Evolutionary conservation across 2,113 vertebrate species (phyloP).

Genomic region (Balaenoptera acutorostrata): DNA sequence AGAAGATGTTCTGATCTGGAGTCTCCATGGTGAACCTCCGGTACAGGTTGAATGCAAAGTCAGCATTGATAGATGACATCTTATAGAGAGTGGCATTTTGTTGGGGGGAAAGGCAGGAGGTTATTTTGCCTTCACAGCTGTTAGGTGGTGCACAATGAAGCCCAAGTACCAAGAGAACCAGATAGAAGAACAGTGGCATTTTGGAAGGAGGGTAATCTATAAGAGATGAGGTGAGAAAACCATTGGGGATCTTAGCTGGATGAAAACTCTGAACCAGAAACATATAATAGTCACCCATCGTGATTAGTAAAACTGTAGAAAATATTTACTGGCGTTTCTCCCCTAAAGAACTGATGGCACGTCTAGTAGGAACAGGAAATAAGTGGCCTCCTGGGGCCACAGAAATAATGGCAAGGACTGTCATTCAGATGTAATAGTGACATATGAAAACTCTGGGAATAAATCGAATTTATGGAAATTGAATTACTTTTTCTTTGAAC

Average conservation of each 20-base stretch:
- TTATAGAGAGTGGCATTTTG: conserved; percentile 51
- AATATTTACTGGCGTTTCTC: conserved; percentile 11
- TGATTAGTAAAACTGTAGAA: conserved; percentile 30
- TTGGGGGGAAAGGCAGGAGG: conserved; percentile 12
- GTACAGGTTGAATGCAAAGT: conserved; percentile 83
- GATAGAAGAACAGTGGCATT: conserved; percentile 47
- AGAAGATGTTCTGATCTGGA: conserved; percentile 83
- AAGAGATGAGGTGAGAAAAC: conserved; percentile 54
- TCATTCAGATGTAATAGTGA: background rate
- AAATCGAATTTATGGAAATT: conserved; percentile 8
- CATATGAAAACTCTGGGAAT: background rate
- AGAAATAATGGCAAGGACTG: background rate
- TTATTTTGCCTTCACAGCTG: conserved; percentile 77
- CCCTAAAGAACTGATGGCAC: background rate
- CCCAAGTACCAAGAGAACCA: conserved; percentile 47
- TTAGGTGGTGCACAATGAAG: conserved; percentile 44
- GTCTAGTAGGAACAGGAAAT: background rate
- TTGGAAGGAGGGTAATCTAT: conserved; percentile 54
- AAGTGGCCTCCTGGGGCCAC: background rate
- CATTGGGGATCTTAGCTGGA: background rate
- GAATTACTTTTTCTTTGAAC: conserved; percentile 10
- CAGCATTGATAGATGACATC: conserved; percentile 59
- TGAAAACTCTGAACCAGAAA: conserved; percentile 7
- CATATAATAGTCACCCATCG: background rate
- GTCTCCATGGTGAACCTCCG: conserved; percentile 67